phyloP scores from a whole-genome alignment of 2,888 invertebrate species.

The Coremacera marginata region DNA sequence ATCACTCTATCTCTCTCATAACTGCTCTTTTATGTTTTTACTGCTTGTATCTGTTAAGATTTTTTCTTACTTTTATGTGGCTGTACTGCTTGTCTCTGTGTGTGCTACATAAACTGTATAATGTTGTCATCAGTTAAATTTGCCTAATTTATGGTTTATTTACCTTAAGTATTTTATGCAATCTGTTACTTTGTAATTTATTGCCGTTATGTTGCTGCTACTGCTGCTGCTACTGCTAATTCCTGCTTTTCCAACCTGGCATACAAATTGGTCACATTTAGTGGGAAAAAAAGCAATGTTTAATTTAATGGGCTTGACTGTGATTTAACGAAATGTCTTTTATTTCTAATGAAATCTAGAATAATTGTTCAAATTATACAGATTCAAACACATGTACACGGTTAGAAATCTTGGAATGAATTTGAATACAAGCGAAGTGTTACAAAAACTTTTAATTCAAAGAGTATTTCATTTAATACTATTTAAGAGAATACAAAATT shows the following conservation, averaged over 20 bases:
- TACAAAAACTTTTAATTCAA: too few species aligned
- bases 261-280: conserved; percentile 10
- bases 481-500: too few species aligned
- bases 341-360: neutral
- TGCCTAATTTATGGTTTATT: conserved; percentile 51
- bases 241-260: neutral
- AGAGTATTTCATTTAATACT: too few species aligned
- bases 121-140: conserved; percentile 40
- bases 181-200: conserved; percentile 50
- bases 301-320: neutral
- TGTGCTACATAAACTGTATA: conserved; percentile 7
- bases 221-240: too few species aligned
- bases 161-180: conserved; percentile 49
- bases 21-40: neutral
- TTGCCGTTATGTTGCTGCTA: neutral
- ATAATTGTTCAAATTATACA: too few species aligned
- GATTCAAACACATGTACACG: too few species aligned
- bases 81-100: neutral
- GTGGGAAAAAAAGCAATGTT: neutral
- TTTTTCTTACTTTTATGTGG: neutral
- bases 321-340: neutral
- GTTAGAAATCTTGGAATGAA: too few species aligned
- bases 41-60: neutral
- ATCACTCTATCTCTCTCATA: neutral
- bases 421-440: too few species aligned